Evolutionary conservation across 1,140 invertebrate genomes (phyloP).

Genomic region (Nasonia longicornis): DNA sequence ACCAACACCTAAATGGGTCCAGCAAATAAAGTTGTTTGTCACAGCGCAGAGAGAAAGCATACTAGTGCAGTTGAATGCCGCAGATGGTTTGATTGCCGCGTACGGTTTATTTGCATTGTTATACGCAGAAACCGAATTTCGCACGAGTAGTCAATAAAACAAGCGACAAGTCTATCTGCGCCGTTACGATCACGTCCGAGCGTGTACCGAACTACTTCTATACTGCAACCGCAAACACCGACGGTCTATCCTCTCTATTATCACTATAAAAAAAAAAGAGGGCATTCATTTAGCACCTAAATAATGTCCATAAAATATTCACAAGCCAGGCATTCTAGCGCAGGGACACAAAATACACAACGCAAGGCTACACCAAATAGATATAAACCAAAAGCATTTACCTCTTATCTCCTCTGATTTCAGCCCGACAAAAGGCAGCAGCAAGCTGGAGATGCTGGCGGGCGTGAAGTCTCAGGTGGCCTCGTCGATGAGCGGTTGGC

Average conservation of each 20-base stretch:
- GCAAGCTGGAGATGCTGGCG: conserved; percentile 82
- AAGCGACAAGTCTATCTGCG: neutral
- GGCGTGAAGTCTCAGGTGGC: conserved; percentile 86
- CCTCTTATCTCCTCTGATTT: neutral
- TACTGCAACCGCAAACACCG: neutral
- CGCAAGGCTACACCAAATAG: too few species aligned
- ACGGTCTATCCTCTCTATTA: too few species aligned
- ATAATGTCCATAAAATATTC: too few species aligned
- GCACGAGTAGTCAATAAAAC: neutral
- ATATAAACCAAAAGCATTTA: too few species aligned
- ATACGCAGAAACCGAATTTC: neutral
- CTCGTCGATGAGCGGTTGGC: conserved; percentile 82
- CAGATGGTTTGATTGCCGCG: too few species aligned
- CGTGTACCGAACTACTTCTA: neutral
- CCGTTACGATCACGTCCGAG: neutral
- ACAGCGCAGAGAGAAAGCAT: too few species aligned
- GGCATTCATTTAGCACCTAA: too few species aligned
- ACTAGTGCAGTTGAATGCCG: neutral
- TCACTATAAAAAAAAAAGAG: too few species aligned
- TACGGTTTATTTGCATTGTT: neutral
- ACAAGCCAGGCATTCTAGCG: too few species aligned
- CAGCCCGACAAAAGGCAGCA: conserved; percentile 78
- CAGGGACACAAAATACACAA: too few species aligned
- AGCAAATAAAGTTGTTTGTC: too few species aligned
- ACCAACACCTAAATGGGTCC: too few species aligned